Evolutionary conservation across 2,797 vertebrate species (phyloP), one percentile per base, ranked within the genome.

Genomic region (Tokudaia tokunoshimensis): DNA sequence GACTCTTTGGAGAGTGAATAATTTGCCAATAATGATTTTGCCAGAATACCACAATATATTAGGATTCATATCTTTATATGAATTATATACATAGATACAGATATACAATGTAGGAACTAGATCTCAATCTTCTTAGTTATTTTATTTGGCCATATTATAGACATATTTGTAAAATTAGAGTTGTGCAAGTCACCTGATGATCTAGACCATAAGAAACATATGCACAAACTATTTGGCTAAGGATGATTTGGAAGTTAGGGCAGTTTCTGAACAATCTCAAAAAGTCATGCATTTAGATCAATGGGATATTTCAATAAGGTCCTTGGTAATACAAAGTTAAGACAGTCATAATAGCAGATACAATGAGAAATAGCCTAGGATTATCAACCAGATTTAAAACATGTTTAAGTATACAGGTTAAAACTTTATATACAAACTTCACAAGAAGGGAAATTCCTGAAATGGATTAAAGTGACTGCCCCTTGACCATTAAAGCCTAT

Each of bases 11-110:
- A 89, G 37, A 87, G 10, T 37, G 11, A 90, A 94, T 75, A 19
- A 85, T 83, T 47, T 94, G 5, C n/a, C 50, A 94, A 24, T 86
- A 84, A 72, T 50, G 65, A 72, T 94, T 91, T 41, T 94, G 24
- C 41, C 52, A 85, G 65, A 15, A 87, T 1, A 90, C 50, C 3
- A 96, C 7, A 31, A 76, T 31, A 88, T 55, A 79, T 7, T 4
- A 31, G 7, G 82, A 2, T 19, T 20, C 1, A 3, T 22, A 37
- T 37, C 2, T 82, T 91, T 57, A 31, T 0, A 8, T 47, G 37
- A 47, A 37, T 96, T 59, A 88, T 76, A n/a, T n/a, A n/a, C n/a
- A n/a, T n/a, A n/a, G n/a, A n/a, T 89, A 29, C 26, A 93, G 19
- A 52, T 31, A 84, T 2, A 88, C 2, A 83, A n/a, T 47, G 50